Base-by-base conservation (phyloP, 1,140 invertebrate genomes). In the Diplogasteroides magnus region DNA sequence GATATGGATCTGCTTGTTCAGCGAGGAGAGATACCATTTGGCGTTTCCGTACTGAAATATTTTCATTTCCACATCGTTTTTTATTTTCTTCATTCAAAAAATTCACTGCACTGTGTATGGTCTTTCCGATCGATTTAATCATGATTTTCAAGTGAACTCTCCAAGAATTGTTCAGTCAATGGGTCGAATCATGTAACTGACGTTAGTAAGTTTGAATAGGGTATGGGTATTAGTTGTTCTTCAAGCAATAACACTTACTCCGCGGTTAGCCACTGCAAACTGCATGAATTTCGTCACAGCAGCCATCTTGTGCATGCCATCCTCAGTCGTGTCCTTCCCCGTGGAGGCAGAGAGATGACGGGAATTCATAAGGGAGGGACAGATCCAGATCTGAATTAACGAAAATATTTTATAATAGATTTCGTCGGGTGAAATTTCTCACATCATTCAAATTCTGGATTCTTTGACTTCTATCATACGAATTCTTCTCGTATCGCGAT, bases 1-100 rank as follows among this genome's bases (percentile, higher is more conserved):
- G 26, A 31, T 58, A 37, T 68, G 64, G 59, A 72, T 68, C 32
- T 72, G 68, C 13, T 31, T 31, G 32, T 72, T 72, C 1, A 72
- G 60, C 25, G 59, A 60, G n/a, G 70, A 62, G 37, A 72, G 27
- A 32, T 71, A 72, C 70, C 70, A 72, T 31, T 71, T 62, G 19
- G 59, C 57, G 31, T 72, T 72, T 1, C 67, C 70, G 23, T 72
- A 72, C 29, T 63, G 61, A 26, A 63, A 31, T 27, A 3, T 19
- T n/a, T n/a, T n/a, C n/a, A n/a, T n/a, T n/a, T n/a, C n/a, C n/a
- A n/a, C n/a, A n/a, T n/a, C n/a, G n/a, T n/a, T n/a, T n/a, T n/a
- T n/a, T n/a, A n/a, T n/a, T n/a, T n/a, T n/a, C n/a, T n/a, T n/a
- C n/a, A n/a, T n/a, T n/a, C n/a, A n/a, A n/a, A n/a, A n/a, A n/a